phyloP scores from a whole-genome alignment of 2,888 invertebrate genomes.

The Belgica antarctica region DNA sequence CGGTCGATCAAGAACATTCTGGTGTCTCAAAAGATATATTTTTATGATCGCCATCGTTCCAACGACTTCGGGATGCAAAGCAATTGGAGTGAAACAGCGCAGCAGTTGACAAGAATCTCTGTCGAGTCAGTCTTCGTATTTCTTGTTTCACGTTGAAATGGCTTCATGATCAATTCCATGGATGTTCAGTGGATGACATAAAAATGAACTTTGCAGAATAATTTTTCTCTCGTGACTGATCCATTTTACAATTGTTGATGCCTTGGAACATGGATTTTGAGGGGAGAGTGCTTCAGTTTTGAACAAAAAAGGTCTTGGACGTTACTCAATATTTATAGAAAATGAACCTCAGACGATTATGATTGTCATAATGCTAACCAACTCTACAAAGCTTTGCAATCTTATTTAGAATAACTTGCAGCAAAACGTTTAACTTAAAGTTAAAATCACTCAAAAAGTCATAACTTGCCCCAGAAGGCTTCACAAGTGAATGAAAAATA shows the following conservation, averaged over 20 bases:
- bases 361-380: no score
- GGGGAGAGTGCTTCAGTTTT: no score
- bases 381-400: no score
- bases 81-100: slow-evolving; percentile 7
- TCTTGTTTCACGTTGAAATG: slow-evolving; percentile 9
- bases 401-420: no score
- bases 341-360: no score
- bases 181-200: slow-evolving; percentile 9
- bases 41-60: slow-evolving; percentile 4
- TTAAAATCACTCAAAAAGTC: no score
- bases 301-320: no score
- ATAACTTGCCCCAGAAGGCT: no score
- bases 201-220: slow-evolving; percentile 18
- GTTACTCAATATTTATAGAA: no score
- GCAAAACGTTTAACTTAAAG: no score
- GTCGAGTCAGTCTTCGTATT: neutral
- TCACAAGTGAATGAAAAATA: no score
- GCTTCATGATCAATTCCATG: slow-evolving; percentile 15
- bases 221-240: slow-evolving; percentile 22
- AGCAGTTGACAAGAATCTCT: slow-evolving; percentile 11
- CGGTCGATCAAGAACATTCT: neutral
- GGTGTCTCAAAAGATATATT: slow-evolving; percentile 1
- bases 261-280: slow-evolving; percentile 7
- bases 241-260: slow-evolving; percentile 1
- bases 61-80: neutral